A percentile compares a stretch with the other conserved stretches of the same genome.
Evolutionary conservation across 2,113 vertebrate genomes (phyloP).

Genomic region (Progne subis): DNA sequence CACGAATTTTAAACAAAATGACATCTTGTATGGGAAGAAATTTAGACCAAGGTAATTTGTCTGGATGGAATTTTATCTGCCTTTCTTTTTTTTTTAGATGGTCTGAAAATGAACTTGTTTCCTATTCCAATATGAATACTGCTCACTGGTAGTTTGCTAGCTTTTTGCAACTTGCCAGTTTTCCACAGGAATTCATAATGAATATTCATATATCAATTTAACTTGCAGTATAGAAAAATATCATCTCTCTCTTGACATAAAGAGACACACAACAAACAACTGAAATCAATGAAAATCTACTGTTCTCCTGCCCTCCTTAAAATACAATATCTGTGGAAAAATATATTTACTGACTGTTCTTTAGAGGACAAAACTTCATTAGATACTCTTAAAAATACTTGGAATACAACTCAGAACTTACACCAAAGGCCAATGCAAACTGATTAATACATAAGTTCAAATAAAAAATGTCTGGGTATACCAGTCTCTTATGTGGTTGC

Average conservation of each 20-base stretch:
- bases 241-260: neutral
- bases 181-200: neutral
- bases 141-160: neutral
- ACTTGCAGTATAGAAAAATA: neutral
- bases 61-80: neutral
- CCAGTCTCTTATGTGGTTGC: neutral
- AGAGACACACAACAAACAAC: neutral
- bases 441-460: neutral
- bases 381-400: neutral
- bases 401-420: neutral
- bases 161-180: neutral
- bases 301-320: neutral
- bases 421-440: neutral
- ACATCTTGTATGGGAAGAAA: neutral
- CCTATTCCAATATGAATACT: neutral
- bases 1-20: neutral
- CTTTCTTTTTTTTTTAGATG: neutral
- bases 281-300: neutral
- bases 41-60: neutral
- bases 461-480: neutral
- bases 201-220: neutral
- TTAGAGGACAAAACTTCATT: neutral
- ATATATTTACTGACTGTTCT: neutral
- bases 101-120: neutral
- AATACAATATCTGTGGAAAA: neutral